A percentile compares a stretch with the other conserved stretches of the same genome.
phyloP scores from a whole-genome alignment of 1,140 invertebrate genomes.

The Thalassaphorura encarpata region DNA sequence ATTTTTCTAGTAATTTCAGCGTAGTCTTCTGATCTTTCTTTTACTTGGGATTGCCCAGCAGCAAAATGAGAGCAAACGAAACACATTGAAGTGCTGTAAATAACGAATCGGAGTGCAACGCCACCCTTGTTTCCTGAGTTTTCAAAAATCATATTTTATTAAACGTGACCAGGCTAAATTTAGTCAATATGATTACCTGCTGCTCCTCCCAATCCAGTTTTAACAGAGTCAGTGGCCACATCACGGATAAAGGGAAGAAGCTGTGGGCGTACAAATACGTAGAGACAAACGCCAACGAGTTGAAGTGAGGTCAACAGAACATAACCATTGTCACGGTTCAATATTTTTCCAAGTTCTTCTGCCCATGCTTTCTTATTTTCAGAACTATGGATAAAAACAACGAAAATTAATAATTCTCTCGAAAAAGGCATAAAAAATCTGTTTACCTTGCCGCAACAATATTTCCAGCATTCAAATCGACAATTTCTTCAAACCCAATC shows the following conservation, averaged over 20 bases:
- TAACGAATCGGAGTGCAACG: constrained; percentile 83
- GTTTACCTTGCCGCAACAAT: constrained; percentile 80
- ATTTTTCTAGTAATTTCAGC: constrained; percentile 88
- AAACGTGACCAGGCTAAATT: background rate
- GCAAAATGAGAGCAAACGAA: constrained; percentile 99
- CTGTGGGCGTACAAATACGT: constrained; percentile 81
- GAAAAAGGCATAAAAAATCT: background rate
- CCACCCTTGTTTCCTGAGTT: constrained; percentile 79
- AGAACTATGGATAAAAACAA: constrained; percentile 47
- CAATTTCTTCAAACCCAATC: constrained; percentile 98
- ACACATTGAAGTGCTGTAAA: constrained; percentile 86
- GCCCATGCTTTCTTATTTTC: constrained; percentile 96
- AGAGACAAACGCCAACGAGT: constrained; percentile 94
- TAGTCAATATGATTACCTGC: constrained; percentile 46
- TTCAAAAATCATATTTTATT: background rate
- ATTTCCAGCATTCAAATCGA: constrained; percentile 96
- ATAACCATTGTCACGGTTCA: constrained; percentile 80
- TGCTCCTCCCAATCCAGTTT: constrained; percentile 93
- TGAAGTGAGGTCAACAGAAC: constrained; percentile 90
- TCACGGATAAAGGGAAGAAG: constrained; percentile 79
- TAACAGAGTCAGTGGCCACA: constrained; percentile 88
- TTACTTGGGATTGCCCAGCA: constrained; percentile 92
- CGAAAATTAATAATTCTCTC: background rate
- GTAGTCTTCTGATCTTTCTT: constrained; percentile 92
- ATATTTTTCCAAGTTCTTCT: constrained; percentile 82